These are phyloP conservation scores for Intellagama lesueurii DNA, from an alignment of 2,797 vertebrate species.

Conservation along the genomic window DNA sequence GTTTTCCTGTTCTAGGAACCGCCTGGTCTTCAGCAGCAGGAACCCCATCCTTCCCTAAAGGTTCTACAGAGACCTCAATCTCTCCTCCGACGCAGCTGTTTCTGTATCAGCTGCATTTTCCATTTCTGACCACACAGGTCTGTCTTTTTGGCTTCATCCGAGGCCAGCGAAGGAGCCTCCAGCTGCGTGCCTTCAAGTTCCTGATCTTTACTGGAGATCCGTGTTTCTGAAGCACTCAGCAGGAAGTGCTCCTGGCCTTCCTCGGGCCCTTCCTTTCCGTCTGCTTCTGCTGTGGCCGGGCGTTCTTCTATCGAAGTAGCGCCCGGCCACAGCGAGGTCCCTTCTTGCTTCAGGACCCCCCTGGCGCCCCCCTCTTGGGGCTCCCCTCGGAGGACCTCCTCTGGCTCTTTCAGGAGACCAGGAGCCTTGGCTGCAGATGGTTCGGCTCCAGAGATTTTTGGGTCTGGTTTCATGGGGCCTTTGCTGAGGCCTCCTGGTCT, in stretches of 20 bases:
- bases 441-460: neutral
- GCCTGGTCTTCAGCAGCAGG: neutral
- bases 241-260: constrained; percentile 47
- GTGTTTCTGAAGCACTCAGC: constrained; percentile 22
- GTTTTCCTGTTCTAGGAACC: neutral
- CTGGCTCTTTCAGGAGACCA: too few relatives aligned
- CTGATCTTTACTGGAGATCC: constrained; percentile 30
- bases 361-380: constrained; percentile 1
- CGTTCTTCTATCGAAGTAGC: constrained; percentile 17
- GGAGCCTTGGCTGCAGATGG: constrained; percentile 20
- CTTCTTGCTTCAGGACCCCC: neutral
- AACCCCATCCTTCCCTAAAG: constrained; percentile 5
- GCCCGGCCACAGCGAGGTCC: neutral
- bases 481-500: constrained; percentile 30
- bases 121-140: constrained; percentile 22
- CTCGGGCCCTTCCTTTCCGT: constrained; percentile 26
- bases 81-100: constrained; percentile 42
- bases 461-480: constrained; percentile 30
- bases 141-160: neutral
- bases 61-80: neutral
- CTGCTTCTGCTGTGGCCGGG: constrained; percentile 35
- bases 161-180: neutral
- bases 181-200: neutral
- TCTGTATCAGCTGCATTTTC: constrained; percentile 45
- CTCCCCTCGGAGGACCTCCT: neutral